These are phyloP conservation scores for Cervus canadensis DNA, from an alignment of 2,113 vertebrate species.

Conservation along the genomic window DNA sequence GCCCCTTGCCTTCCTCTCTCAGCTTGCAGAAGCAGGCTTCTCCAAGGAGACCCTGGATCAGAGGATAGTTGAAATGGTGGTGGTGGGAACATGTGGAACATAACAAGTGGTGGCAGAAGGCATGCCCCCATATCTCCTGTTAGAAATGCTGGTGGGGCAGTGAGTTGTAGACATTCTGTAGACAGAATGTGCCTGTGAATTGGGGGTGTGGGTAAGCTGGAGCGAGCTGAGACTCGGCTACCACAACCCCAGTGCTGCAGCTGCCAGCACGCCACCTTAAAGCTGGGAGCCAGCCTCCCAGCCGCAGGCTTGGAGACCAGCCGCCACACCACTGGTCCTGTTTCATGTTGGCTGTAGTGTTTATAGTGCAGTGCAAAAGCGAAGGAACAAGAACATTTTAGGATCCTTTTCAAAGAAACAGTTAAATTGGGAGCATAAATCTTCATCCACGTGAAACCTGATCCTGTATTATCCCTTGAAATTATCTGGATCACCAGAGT, in stretches of 20 bases:
- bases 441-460: neutral
- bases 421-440: neutral
- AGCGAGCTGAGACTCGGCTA: neutral
- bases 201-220: neutral
- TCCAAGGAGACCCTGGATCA: neutral
- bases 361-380: neutral
- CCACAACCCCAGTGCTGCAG: neutral
- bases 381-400: neutral
- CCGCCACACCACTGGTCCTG: neutral
- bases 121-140: neutral
- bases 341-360: neutral
- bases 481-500: neutral
- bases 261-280: neutral
- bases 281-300: neutral
- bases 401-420: slow-evolving; percentile 6
- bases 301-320: neutral
- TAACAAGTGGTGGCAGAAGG: neutral
- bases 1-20: neutral
- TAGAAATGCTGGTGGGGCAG: neutral
- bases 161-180: neutral
- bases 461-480: neutral
- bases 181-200: neutral
- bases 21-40: neutral
- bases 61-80: neutral
- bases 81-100: neutral